phyloP scores from a whole-genome alignment of 2,113 vertebrate species.

The Scomber japonicus region DNA sequence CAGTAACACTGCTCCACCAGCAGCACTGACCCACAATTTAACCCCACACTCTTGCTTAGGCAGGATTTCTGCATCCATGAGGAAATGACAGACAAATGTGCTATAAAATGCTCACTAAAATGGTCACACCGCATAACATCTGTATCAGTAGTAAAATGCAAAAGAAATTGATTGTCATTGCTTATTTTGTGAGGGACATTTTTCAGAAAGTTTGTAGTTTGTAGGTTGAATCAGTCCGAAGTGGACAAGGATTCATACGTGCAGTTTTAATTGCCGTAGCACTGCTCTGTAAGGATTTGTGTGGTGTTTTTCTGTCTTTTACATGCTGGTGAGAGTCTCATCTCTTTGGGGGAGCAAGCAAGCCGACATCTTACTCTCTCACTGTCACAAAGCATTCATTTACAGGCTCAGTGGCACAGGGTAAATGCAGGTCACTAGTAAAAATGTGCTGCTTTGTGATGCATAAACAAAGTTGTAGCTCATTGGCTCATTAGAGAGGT shows the following conservation, averaged over 20 bases:
- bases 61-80: neutral
- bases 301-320: neutral
- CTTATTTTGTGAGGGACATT: neutral
- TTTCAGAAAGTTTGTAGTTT: too few relatives aligned
- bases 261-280: neutral
- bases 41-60: neutral
- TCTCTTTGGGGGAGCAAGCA: conserved; percentile 28
- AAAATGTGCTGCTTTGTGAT: conserved; percentile 70
- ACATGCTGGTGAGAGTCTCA: conserved; percentile 40
- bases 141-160: neutral
- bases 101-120: neutral
- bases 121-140: neutral
- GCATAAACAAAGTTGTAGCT: conserved; percentile 57
- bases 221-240: neutral
- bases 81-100: neutral
- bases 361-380: conserved; percentile 43
- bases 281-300: neutral
- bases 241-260: neutral
- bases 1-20: neutral
- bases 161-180: neutral
- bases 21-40: conserved; percentile 33
- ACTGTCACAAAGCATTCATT: conserved; percentile 76
- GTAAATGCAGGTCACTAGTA: conserved; percentile 67
- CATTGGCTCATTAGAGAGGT: conserved; percentile 32
- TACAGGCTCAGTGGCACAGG: conserved; percentile 49